Percentiles rank a stretch among this genome's conserved stretches.
phyloP scores from a whole-genome alignment of 2,113 vertebrate genomes.

The Edolisoma coerulescens region DNA sequence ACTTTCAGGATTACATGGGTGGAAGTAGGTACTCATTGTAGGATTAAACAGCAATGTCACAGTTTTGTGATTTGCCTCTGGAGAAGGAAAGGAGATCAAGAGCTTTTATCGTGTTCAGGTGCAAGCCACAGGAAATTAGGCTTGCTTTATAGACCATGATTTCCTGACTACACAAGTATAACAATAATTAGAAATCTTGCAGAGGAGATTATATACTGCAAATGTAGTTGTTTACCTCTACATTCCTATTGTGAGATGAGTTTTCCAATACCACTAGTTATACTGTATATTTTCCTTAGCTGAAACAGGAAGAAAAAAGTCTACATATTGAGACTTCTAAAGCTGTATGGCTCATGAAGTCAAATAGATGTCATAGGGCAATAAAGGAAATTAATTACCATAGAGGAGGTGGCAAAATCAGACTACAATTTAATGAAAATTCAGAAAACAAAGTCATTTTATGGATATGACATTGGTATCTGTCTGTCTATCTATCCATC shows the following conservation, averaged over 20 bases:
- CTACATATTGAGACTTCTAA: not conserved
- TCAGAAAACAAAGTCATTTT: not conserved
- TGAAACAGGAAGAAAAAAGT: not conserved
- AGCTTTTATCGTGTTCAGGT: constrained; percentile 64
- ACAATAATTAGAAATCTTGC: constrained; percentile 61
- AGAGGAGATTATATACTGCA: constrained; percentile 42
- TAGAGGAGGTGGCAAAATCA: not conserved
- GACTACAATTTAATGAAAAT: not conserved
- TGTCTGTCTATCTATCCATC: no score
- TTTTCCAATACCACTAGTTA: not conserved
- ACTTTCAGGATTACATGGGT: not conserved
- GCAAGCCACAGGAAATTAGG: constrained; percentile 62
- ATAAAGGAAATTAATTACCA: not conserved
- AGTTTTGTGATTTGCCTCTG: constrained; percentile 55
- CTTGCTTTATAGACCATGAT: constrained; percentile 63
- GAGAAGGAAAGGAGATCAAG: constrained; percentile 57
- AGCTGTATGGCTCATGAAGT: not conserved
- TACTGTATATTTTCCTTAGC: not conserved
- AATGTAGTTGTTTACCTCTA: constrained; percentile 34
- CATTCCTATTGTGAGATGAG: constrained; percentile 1
- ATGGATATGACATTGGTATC: not conserved
- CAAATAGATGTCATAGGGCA: not conserved
- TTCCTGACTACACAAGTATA: constrained; percentile 58
- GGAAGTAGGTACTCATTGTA: constrained; percentile 2
- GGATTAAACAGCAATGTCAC: constrained; percentile 34